Evolutionary conservation across 92 coral and sea anemone genomes (phyloP).

Genomic region (Plumapathes pennacea): DNA sequence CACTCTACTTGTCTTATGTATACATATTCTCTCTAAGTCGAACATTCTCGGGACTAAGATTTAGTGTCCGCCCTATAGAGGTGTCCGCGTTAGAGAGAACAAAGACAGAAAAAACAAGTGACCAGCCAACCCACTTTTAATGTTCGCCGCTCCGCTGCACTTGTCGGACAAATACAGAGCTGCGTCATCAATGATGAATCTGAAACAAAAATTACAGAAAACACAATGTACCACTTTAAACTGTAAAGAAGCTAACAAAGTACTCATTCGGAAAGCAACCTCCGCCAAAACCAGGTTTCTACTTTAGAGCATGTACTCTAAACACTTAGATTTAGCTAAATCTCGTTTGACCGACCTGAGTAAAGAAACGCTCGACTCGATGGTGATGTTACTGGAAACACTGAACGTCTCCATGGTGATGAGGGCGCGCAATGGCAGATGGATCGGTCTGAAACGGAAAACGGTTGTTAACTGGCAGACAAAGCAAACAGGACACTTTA

Average conservation of each 20-base stretch:
- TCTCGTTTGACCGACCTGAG: slow-evolving; percentile 54
- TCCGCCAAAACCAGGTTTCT: no score
- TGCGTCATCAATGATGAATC: slow-evolving; percentile 96
- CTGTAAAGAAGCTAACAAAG: background rate
- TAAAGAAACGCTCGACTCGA: slow-evolving; percentile 83
- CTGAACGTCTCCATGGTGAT: slow-evolving; percentile 89
- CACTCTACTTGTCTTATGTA: no score
- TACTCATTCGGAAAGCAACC: background rate
- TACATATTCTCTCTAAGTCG: no score
- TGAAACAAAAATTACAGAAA: slow-evolving; percentile 8
- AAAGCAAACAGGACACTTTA: no score
- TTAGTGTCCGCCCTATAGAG: no score
- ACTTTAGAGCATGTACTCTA: background rate
- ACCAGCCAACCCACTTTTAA: slow-evolving; percentile 73
- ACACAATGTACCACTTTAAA: background rate
- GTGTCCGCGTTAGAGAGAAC: no score
- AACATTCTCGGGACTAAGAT: no score
- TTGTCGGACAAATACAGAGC: slow-evolving; percentile 88
- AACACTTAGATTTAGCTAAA: background rate
- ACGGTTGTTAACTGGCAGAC: no score
- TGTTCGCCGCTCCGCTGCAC: slow-evolving; percentile 70
- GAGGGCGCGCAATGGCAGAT: slow-evolving; percentile 86
- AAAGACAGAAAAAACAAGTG: no score
- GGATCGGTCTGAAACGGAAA: slow-evolving; percentile 74
- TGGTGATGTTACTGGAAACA: slow-evolving; percentile 88